These are phyloP conservation scores for Solen grandis DNA, from an alignment of 1,140 invertebrate genomes.

Conservation along the genomic window DNA sequence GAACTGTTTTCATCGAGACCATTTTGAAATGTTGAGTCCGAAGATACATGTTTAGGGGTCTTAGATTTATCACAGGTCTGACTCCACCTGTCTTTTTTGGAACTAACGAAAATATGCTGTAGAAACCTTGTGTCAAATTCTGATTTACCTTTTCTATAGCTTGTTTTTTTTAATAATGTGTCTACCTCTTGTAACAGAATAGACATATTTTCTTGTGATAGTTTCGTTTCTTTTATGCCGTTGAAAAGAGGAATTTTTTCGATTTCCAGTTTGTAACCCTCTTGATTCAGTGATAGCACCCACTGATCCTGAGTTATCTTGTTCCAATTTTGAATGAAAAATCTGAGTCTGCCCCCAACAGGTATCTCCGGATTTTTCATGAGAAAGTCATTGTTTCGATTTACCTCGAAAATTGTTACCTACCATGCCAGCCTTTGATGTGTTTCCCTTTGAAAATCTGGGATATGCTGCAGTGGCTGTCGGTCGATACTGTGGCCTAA, in stretches of 20 bases:
- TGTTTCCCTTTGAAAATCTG: not conserved
- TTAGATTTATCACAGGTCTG: conserved; percentile 49
- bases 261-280: conserved; percentile 41
- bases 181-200: conserved; percentile 19
- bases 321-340: conserved; percentile 7
- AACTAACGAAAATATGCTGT: conserved; percentile 42
- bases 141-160: conserved; percentile 12
- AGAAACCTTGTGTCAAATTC: conserved; percentile 41
- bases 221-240: conserved; percentile 23
- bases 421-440: not conserved
- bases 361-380: conserved; percentile 14
- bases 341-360: conserved; percentile 16
- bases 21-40: conserved; percentile 43
- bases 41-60: conserved; percentile 32
- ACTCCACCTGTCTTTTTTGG: conserved; percentile 32
- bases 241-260: conserved; percentile 8
- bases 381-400: conserved; percentile 9
- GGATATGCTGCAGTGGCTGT: not conserved
- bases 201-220: conserved; percentile 2
- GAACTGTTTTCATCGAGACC: conserved; percentile 33
- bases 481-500: not conserved
- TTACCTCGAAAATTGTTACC: not conserved
- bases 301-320: conserved; percentile 28
- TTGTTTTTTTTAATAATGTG: conserved; percentile 29
- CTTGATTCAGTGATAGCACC: conserved; percentile 5